Conservation (phyloP, 2,888 invertebrate genomes). For the Yponomeuta cagnagella region DNA sequence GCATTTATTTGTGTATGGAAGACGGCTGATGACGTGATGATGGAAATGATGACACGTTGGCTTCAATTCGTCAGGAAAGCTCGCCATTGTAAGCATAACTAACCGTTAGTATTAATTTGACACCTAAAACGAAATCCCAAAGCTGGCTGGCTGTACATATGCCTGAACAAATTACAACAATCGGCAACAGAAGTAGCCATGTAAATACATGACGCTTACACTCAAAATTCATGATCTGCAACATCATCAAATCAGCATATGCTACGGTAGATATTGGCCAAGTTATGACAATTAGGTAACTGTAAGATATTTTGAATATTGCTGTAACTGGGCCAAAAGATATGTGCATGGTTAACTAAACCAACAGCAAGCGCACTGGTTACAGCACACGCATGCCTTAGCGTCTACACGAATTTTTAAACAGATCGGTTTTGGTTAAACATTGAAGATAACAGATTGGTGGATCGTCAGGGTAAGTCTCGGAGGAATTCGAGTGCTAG, state of each 20-base stretch:
- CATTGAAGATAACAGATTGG: no score
- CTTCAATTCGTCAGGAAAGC: no score
- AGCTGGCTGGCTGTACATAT: slow-evolving; percentile 20
- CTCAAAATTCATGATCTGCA: not conserved
- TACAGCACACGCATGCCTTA: not conserved
- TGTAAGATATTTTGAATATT: not conserved
- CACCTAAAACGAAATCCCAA: not conserved
- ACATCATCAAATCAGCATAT: slow-evolving; percentile 26
- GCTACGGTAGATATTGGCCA: slow-evolving; percentile 16
- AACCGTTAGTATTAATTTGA: no score
- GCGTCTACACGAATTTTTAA: not conserved
- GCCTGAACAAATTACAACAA: slow-evolving; percentile 54
- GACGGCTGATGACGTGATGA: no score
- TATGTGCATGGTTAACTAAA: not conserved
- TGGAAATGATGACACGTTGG: no score
- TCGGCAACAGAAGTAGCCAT: slow-evolving; percentile 43
- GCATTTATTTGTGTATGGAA: no score
- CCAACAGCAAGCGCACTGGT: not conserved
- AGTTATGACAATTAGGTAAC: not conserved
- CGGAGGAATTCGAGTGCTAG: no score
- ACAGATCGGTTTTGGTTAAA: not conserved
- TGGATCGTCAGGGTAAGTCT: no score
- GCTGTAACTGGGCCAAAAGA: not conserved
- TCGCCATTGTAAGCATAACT: no score
- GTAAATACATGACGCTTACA: slow-evolving; percentile 23